phyloP scores from a whole-genome alignment of 2,113 vertebrate species.

The Coracopsis vasa region DNA sequence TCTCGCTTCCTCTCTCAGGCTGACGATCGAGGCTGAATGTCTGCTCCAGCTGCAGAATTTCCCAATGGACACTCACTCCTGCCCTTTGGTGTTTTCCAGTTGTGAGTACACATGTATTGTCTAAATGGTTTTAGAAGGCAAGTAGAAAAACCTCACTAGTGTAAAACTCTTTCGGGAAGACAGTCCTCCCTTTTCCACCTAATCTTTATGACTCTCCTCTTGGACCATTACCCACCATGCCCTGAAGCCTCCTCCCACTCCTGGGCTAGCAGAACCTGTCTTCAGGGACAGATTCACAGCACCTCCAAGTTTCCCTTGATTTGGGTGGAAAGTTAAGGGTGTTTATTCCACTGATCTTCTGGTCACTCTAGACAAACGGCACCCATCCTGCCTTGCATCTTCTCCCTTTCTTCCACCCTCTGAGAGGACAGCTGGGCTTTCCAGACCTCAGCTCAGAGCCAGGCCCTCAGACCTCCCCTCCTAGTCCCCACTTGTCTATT shows the following conservation, averaged over 20 bases:
- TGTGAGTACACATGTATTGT: conserved; percentile 83
- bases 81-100: conserved; percentile 97
- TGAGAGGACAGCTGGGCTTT: neutral
- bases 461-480: neutral
- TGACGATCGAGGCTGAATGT: conserved; percentile 94
- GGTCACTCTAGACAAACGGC: neutral
- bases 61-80: conserved; percentile 97
- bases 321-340: neutral
- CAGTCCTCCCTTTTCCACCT: neutral
- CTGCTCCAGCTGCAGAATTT: conserved; percentile 94
- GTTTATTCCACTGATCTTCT: neutral
- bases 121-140: neutral
- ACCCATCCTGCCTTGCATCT: rapidly evolving
- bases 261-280: neutral
- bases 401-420: neutral
- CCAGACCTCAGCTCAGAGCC: neutral
- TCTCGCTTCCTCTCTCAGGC: conserved; percentile 73
- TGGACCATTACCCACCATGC: neutral
- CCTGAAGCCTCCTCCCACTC: neutral
- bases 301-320: neutral
- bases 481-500: neutral
- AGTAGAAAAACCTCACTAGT: neutral
- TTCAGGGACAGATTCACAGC: neutral
- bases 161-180: neutral
- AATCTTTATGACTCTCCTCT: neutral